Evolutionary conservation across 2,113 vertebrate species (phyloP), one percentile per base, ranked within the genome.

Genomic region (Engraulis encrasicolus): DNA sequence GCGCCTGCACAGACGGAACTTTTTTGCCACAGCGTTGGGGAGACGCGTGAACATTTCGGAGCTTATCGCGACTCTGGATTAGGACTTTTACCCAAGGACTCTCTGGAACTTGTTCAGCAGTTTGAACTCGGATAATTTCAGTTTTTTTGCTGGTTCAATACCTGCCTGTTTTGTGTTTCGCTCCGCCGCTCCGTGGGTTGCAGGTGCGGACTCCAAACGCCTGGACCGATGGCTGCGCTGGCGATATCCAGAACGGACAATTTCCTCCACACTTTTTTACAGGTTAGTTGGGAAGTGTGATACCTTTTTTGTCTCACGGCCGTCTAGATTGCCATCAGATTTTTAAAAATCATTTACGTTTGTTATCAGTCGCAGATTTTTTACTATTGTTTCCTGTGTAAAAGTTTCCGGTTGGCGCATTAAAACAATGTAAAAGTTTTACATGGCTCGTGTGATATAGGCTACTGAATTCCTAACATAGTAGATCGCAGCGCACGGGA

Each of bases 191-290:
- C 88, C 90, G 93, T 88, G 90, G 78, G 86, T 86, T 83, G 91
- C 93, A 91, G 90, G 91, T 92, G 92, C 88, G 18, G 77, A 86
- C 37, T 40, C 83, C 85, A 61, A 88, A 90, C 80, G 71, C 74
- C 23, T 84, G 90, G 82, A 92, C 93, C 92, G 90, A 95, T 94
- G 95, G 95, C 93, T 94, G 93, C 95, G 81, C 89, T 94, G 89
- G 92, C 93, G 49, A 92, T 95, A 87, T 89, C 94, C 84, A 94
- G 92, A 91, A 94, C 90, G 23, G 95, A 95, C 83, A 94, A 94
- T 88, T 93, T 94, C 90, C 92, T 96, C 58, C 93, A 95, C 85
- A 93, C 93, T 34, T 96, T 96, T 89, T 89, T 96, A 86, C 96
- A 96, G 96, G 96, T 96, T 91, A 86, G 93, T 89, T 81, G 6